Evolutionary conservation across 2,113 vertebrate species (phyloP), one percentile per base, ranked within the genome.

Genomic region (Pithys albifrons): DNA sequence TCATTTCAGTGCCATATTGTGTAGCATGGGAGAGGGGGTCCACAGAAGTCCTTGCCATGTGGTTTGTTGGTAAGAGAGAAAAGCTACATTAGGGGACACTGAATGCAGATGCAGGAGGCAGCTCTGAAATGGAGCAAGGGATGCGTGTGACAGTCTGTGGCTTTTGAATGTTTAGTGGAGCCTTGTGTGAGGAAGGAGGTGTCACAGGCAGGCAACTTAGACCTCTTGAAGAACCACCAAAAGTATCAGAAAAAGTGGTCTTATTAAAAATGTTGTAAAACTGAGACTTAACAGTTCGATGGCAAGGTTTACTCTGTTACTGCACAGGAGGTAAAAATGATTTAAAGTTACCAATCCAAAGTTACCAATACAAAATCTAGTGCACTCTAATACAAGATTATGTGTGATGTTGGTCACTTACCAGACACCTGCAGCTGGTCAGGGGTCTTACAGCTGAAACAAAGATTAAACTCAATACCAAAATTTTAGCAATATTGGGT

Each of bases 131-230:
- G 54, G 29, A 87, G 37, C 49, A 77, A 83, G 49, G 39, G 25
- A 17, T 25, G 14, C 15, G 6, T 25, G 22, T 77, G 45, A 59
- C 45, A 17, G 19, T 37, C 6, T 43, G 49, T 52, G 19, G 54
- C 29, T 54, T 72, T 25, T 73, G 19, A 37, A 55, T 18, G 8
- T n/a, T 11, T 5, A 43, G 28, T 67, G 70, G 48, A 91, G 25
- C 82, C 15, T 91, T 51, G 39, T 25, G 65, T 62, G 76, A 75
- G 37, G 51, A 54, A 69, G 7, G 14, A 54, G 19, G 2, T 49
- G 15, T 49, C 0, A 0, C 5, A 5, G 51, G 25, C 0, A 1
- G 46, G 43, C 0, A 3, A 18, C 58, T 89, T 20, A 37, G 14
- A 25, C 1, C 2, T 0, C 57, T 54, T 54, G 75, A 72, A 85